Percentiles rank a stretch among this genome's conserved stretches.
phyloP scores from a whole-genome alignment of 2,888 invertebrate species.

The Ormyrus rosae region DNA sequence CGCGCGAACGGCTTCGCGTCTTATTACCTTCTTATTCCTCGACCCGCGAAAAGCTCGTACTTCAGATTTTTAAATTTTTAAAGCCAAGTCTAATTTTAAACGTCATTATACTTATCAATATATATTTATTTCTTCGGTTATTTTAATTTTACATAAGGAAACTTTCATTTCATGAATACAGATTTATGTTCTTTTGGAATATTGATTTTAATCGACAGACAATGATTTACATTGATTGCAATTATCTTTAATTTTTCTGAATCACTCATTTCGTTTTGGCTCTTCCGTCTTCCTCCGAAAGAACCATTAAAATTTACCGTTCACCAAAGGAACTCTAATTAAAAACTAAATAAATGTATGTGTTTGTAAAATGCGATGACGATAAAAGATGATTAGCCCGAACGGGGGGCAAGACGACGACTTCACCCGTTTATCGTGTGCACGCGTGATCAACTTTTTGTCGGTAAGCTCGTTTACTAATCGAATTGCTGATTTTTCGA shows the following conservation, averaged over 20 bases:
- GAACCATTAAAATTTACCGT: conserved; percentile 32
- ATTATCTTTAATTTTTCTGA: no score
- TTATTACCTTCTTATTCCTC: conserved; percentile 28
- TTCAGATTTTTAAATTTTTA: conserved; percentile 16
- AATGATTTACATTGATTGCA: no score
- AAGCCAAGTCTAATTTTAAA: not conserved
- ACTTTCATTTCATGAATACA: no score
- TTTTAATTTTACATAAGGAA: no score
- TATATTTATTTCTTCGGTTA: no score
- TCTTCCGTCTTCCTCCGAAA: conserved; percentile 37
- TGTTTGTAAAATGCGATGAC: conserved; percentile 35
- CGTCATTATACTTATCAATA: no score
- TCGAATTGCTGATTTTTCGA: conserved; percentile 51
- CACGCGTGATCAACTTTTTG: conserved; percentile 10
- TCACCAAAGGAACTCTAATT: conserved; percentile 18
- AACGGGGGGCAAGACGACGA: conserved; percentile 7
- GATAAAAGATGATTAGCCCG: conserved; percentile 28
- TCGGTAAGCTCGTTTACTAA: conserved; percentile 53
- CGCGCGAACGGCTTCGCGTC: conserved; percentile 10
- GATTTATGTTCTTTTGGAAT: no score
- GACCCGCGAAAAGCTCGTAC: not conserved
- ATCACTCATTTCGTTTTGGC: conserved; percentile 27
- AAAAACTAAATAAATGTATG: conserved; percentile 28
- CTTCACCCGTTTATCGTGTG: conserved; percentile 9
- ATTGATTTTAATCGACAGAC: no score